A percentile compares a stretch with the other conserved stretches of the same genome.
Evolutionary conservation across 2,888 invertebrate species (phyloP).

Genomic region (Cremastobaeus sp.): DNA sequence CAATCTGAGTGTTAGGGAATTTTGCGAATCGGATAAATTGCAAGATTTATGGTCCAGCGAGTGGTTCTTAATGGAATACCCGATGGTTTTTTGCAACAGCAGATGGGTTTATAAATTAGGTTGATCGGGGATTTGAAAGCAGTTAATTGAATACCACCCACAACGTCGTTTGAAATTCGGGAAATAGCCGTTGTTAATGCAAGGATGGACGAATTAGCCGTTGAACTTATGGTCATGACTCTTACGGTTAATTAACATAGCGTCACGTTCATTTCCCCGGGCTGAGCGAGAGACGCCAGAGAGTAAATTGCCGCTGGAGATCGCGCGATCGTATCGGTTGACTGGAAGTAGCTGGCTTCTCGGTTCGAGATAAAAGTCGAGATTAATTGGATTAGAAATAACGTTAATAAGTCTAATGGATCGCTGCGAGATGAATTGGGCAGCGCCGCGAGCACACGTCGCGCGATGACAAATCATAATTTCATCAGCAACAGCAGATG

Average conservation of each 20-base stretch:
- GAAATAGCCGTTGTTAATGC: constrained; percentile 37
- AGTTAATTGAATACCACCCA: constrained; percentile 49
- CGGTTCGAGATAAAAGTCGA: constrained; percentile 54
- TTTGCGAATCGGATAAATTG: too few relatives aligned
- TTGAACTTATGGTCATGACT: constrained; percentile 55
- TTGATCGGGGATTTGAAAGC: constrained; percentile 35
- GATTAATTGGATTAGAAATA: constrained; percentile 58
- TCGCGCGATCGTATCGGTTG: constrained; percentile 49
- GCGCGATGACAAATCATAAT: constrained; percentile 26
- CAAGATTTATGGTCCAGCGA: too few relatives aligned
- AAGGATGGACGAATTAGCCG: constrained; percentile 49
- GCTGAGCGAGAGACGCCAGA: constrained; percentile 37
- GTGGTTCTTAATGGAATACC: too few relatives aligned
- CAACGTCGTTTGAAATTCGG: constrained; percentile 46
- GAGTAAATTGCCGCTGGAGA: constrained; percentile 54
- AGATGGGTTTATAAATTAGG: too few relatives aligned
- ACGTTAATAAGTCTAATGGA: constrained; percentile 56
- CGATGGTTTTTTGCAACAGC: too few relatives aligned
- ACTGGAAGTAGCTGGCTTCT: constrained; percentile 50
- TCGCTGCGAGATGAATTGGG: constrained; percentile 34
- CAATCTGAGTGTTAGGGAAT: too few relatives aligned
- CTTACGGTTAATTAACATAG: constrained; percentile 58
- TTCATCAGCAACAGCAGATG: neutral
- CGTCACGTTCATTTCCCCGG: constrained; percentile 52
- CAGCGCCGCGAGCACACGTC: too few relatives aligned